Percentiles rank a stretch among this genome's conserved stretches.
These are phyloP conservation scores for Colletes collaris DNA, from an alignment of 2,888 invertebrate species.

Conservation along the genomic window DNA sequence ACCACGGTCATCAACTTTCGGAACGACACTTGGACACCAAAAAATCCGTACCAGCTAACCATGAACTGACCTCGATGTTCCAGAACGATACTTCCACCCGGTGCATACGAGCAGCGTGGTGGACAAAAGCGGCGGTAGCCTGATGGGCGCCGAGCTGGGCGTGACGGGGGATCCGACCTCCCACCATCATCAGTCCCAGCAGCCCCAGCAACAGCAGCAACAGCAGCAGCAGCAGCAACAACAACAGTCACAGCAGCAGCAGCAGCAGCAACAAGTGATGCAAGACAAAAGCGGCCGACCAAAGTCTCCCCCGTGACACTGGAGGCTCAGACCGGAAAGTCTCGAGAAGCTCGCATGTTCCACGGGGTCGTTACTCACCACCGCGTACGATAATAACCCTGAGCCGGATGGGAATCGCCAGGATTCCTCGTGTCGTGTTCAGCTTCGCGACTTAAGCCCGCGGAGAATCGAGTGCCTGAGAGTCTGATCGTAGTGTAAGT, in stretches of 20 bases:
- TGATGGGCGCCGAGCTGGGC: slow-evolving; percentile 78
- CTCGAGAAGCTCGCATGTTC: slow-evolving; percentile 64
- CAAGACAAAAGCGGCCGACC: slow-evolving; percentile 81
- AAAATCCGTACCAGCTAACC: background rate
- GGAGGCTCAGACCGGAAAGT: slow-evolving; percentile 68
- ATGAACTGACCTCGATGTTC: slow-evolving; percentile 44
- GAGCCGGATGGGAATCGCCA: slow-evolving; percentile 58
- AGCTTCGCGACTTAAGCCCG: slow-evolving; percentile 66
- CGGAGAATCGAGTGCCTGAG: slow-evolving; percentile 70
- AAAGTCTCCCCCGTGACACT: slow-evolving; percentile 82
- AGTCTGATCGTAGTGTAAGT: slow-evolving; percentile 66
- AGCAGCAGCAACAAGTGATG: slow-evolving; percentile 78
- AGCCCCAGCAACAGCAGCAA: slow-evolving; percentile 75
- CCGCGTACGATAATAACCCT: slow-evolving; percentile 57
- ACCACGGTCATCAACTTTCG: background rate
- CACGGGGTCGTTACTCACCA: slow-evolving; percentile 62
- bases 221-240: slow-evolving; percentile 69
- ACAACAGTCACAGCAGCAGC: slow-evolving; percentile 64
- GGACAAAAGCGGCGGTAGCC: slow-evolving; percentile 82
- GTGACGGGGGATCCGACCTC: slow-evolving; percentile 76
- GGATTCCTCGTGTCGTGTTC: slow-evolving; percentile 63
- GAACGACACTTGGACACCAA: no score
- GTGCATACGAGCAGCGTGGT: slow-evolving; percentile 85
- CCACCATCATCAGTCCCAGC: slow-evolving; percentile 80
- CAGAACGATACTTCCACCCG: slow-evolving; percentile 85